Conservation (phyloP, 2,888 invertebrate genomes). For the Leptopterna dolabrata region DNA sequence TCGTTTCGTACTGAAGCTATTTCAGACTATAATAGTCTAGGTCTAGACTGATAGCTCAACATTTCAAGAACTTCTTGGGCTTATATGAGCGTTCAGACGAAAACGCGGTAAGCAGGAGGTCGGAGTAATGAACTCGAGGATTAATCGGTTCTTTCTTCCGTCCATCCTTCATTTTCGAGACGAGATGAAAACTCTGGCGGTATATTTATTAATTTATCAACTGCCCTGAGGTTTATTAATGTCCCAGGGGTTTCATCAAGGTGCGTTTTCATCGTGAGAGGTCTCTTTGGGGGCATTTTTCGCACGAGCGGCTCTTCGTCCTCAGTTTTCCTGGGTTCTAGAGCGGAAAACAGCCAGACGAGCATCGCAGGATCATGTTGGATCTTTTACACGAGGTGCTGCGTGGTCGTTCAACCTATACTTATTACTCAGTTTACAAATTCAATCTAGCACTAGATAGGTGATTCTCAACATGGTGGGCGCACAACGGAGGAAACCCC, state of each 20-base stretch:
- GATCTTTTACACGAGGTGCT: neutral
- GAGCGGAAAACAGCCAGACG: neutral
- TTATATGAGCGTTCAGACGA: neutral
- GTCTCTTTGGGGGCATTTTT: neutral
- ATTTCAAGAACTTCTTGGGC: too few species aligned
- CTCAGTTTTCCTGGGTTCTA: neutral
- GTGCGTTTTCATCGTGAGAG: neutral
- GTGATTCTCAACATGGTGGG: too few species aligned
- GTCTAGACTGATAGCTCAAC: too few species aligned
- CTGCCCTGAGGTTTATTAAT: neutral
- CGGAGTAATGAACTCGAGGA: neutral
- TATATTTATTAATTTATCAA: neutral
- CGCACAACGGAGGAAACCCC: too few species aligned
- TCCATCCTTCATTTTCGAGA: neutral
- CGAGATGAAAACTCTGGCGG: neutral
- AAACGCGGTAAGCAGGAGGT: neutral
- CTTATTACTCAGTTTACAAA: too few species aligned
- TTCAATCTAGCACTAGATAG: too few species aligned
- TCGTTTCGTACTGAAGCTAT: too few species aligned
- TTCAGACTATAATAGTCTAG: too few species aligned
- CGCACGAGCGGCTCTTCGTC: neutral
- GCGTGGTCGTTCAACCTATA: neutral
- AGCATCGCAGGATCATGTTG: neutral
- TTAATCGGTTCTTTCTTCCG: neutral
- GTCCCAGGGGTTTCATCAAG: neutral